Evolutionary conservation across 2,888 invertebrate genomes (phyloP), one percentile per base, ranked within the genome.

Genomic region (Drosophila monieri): DNA sequence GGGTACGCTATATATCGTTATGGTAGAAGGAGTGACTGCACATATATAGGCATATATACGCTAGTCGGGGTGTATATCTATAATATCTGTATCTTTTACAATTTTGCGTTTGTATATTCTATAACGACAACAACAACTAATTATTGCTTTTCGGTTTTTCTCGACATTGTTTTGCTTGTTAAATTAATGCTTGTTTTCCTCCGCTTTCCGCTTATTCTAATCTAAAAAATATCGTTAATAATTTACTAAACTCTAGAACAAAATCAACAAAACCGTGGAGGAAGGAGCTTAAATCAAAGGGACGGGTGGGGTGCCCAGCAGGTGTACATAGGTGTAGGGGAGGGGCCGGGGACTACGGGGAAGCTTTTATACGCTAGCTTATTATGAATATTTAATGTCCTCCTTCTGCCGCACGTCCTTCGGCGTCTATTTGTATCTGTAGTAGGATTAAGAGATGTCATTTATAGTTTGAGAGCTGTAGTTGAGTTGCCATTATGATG

Each of bases 81-180:
- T 75, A 64, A 76, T 72, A 58, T 70, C 53, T 62, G 18, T 53
- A 64, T 72, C 73, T 46, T 65, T 51, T 70, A 44, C 67, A 56
- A 43, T 69, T 51, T 72, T 75, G 61, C 57, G 10, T 41, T 71
- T 61, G 64, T 85, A 74, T 80, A 76, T 79, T 67, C 74, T 41
- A 78, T 88, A 87, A 88, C 80, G 76, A 85, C 85, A 80, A 85
- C 86, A 88, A 88, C 81, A 88, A 86, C 73, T 79, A 86, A 86
- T 81, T 80, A 86, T 85, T 87, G 85, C 85, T 85, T 85, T 87
- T 85, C 85, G 77, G 83, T 85, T 83, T 80, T 80, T 81, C 74
- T 76, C 78, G 77, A 85, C 80, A 76, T 70, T 61, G 65, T 69
- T 54, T 51, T 70, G 59, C 69, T 68, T 18, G 32, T 39, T 30